Evolutionary conservation across 1,140 invertebrate genomes (phyloP).

Genomic region (Popillia japonica): DNA sequence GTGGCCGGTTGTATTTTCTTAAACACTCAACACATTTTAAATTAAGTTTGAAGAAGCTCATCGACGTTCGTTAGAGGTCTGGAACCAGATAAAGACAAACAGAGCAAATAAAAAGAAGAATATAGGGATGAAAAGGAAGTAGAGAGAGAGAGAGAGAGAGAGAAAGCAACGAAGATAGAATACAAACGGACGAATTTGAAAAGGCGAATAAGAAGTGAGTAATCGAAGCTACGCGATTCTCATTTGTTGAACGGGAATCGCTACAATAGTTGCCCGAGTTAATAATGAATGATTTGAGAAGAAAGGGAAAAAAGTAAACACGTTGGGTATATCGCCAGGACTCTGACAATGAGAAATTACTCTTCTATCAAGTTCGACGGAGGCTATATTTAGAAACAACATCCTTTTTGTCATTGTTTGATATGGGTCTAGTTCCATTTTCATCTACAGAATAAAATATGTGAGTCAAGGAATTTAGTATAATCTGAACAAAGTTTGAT

Average conservation of each 20-base stretch:
- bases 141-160: no score
- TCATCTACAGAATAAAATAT: background rate
- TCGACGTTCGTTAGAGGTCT: conserved; percentile 40
- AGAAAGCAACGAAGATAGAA: no score
- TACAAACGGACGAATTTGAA: no score
- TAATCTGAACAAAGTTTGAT: background rate
- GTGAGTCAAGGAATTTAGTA: background rate
- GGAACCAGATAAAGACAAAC: background rate
- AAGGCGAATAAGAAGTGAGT: background rate
- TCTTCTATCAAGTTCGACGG: conserved; percentile 20
- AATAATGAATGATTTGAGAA: conserved; percentile 20
- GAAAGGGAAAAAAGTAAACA: conserved; percentile 19
- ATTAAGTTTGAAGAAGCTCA: conserved; percentile 44
- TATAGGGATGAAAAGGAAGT: background rate
- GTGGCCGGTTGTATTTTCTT: conserved; percentile 44
- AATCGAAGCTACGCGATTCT: conserved; percentile 31
- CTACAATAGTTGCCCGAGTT: conserved; percentile 19
- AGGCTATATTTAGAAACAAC: conserved; percentile 2
- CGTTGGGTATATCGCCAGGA: background rate
- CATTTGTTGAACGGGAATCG: conserved; percentile 18
- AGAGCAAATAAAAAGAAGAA: conserved; percentile 7
- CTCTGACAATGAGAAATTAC: conserved; percentile 28
- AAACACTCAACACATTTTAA: conserved; percentile 50
- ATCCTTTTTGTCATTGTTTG: conserved; percentile 4
- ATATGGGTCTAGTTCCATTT: background rate